A percentile compares a stretch with the other conserved stretches of the same genome.
Conservation (phyloP, 2,888 invertebrate genomes). For the Crioceris asparagi region DNA sequence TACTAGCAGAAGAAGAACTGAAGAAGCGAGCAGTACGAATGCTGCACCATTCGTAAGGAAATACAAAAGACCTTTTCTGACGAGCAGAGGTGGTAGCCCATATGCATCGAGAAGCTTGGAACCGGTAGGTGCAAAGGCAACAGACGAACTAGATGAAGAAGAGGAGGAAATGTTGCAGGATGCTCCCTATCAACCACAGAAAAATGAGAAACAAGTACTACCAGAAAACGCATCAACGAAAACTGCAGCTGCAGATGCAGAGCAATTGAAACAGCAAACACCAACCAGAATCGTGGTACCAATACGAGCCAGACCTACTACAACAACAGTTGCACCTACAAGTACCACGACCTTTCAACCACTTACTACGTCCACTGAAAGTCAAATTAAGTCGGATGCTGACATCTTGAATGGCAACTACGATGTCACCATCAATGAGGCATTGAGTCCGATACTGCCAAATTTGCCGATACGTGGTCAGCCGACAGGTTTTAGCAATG, state of each 20-base stretch:
- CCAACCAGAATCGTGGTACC: conserved; percentile 25
- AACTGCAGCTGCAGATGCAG: too few relatives aligned
- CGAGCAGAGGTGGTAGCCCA: conserved; percentile 71
- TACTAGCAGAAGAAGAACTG: too few relatives aligned
- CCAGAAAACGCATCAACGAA: conserved; percentile 26
- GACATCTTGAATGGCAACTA: conserved; percentile 51
- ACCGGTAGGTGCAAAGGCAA: conserved; percentile 49
- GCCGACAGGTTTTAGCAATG: conserved; percentile 29
- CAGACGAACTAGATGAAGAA: conserved; percentile 3
- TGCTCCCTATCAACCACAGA: conserved; percentile 3
- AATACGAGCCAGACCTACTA: conserved; percentile 21
- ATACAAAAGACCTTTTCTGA: conserved; percentile 68
- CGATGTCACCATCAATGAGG: conserved; percentile 72
- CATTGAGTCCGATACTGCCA: conserved; percentile 60
- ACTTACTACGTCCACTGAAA: conserved; percentile 27
- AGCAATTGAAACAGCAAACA: too few relatives aligned
- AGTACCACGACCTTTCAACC: conserved; percentile 27
- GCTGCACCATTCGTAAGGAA: conserved; percentile 49
- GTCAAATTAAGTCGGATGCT: neutral
- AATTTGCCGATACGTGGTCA: conserved; percentile 39
- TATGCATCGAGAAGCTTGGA: conserved; percentile 62
- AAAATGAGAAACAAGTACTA: conserved; percentile 3
- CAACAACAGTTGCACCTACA: conserved; percentile 17
- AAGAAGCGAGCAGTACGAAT: neutral
- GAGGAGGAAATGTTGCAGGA: conserved; percentile 11